Conservation (phyloP, 2,888 invertebrate genomes). For the Helicoverpa assulta region DNA sequence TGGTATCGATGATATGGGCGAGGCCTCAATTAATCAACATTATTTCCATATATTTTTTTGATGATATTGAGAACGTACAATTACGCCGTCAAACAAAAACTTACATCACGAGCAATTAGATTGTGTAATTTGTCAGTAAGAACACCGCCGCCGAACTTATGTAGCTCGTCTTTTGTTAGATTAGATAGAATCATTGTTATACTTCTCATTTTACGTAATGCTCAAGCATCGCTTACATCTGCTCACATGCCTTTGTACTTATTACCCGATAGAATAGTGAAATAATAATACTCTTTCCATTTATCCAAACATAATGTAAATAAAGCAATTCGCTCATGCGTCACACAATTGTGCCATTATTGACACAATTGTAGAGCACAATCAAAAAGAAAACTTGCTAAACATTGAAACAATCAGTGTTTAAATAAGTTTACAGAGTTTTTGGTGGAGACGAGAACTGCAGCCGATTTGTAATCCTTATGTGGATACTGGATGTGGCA, state of each 20-base stretch:
- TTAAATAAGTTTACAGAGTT: constrained; percentile 48
- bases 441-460: constrained; percentile 38
- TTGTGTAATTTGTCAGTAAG: constrained; percentile 76
- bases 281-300: constrained; percentile 16
- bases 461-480: constrained; percentile 60
- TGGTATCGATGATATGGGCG: constrained; percentile 70
- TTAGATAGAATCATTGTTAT: constrained; percentile 71
- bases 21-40: constrained; percentile 73
- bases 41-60: constrained; percentile 63
- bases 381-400: constrained; percentile 60
- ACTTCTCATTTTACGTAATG: constrained; percentile 76
- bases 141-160: constrained; percentile 76
- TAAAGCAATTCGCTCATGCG: constrained; percentile 45
- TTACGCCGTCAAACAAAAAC: constrained; percentile 76
- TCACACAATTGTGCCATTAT: constrained; percentile 64
- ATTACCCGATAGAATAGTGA: constrained; percentile 57
- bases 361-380: constrained; percentile 61
- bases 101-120: constrained; percentile 80
- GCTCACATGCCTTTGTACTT: constrained; percentile 65
- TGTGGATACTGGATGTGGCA: constrained; percentile 62
- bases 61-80: constrained; percentile 74
- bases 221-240: constrained; percentile 66
- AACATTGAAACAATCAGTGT: constrained; percentile 51
- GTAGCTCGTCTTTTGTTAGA: constrained; percentile 81
- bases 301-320: constrained; percentile 34